phyloP scores from a whole-genome alignment of 2,888 invertebrate species.

The Parascotia fuliginaria region DNA sequence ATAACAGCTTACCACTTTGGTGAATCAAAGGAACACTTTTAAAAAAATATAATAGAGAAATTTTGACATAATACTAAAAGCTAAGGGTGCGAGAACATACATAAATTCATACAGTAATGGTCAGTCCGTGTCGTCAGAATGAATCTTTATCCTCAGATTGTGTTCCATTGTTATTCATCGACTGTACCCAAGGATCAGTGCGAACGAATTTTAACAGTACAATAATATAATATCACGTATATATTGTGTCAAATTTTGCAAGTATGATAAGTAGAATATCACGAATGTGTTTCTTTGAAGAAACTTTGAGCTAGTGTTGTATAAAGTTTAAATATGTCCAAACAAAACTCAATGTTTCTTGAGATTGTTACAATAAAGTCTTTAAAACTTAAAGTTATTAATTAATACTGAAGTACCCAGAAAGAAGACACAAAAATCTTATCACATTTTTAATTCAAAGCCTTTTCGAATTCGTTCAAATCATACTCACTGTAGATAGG shows the following conservation, averaged over 20 bases:
- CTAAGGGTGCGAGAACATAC: slow-evolving; percentile 51
- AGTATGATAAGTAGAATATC: slow-evolving; percentile 25
- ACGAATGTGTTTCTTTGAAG: neutral
- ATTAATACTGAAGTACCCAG: no score
- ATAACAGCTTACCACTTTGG: no score
- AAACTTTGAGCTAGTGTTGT: no score
- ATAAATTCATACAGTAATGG: slow-evolving; percentile 83
- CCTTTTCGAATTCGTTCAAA: no score
- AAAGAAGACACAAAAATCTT: no score
- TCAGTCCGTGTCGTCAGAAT: slow-evolving; percentile 62
- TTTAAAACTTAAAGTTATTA: no score
- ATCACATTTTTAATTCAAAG: no score
- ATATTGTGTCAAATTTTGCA: slow-evolving; percentile 29
- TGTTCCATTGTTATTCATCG: slow-evolving; percentile 74
- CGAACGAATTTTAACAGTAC: slow-evolving; percentile 59
- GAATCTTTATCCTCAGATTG: slow-evolving; percentile 55
- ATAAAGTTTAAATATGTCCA: no score
- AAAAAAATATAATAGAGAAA: slow-evolving; percentile 7
- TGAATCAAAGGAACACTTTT: neutral
- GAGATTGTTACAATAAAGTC: no score
- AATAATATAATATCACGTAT: slow-evolving; percentile 58
- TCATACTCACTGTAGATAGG: no score
- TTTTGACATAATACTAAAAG: slow-evolving; percentile 22
- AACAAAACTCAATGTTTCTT: no score
- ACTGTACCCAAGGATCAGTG: slow-evolving; percentile 57